phyloP scores from a whole-genome alignment of 2,888 invertebrate species.

The Dynastes grantii region DNA sequence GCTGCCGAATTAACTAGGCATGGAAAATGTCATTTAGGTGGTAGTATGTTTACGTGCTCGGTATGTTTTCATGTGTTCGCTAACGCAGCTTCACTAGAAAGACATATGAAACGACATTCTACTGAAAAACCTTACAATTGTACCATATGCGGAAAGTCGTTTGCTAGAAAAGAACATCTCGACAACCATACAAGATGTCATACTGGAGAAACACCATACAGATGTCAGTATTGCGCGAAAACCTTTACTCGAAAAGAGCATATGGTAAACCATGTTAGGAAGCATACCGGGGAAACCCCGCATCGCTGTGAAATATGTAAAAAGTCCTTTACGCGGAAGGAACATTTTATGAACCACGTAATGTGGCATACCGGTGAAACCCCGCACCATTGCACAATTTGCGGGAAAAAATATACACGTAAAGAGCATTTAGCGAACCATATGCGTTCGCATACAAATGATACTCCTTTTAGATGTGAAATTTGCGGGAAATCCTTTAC shows the following conservation, averaged over 20 bases:
- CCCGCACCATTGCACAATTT: slow-evolving; percentile 89
- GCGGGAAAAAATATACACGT: slow-evolving; percentile 91
- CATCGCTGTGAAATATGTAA: slow-evolving; percentile 86
- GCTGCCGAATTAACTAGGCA: slow-evolving; percentile 86
- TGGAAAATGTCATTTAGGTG: slow-evolving; percentile 88
- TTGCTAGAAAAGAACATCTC: slow-evolving; percentile 89
- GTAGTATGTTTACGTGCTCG: slow-evolving; percentile 82
- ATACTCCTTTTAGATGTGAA: slow-evolving; percentile 86
- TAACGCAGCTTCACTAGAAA: slow-evolving; percentile 80
- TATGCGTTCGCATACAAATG: slow-evolving; percentile 90
- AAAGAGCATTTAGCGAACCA: slow-evolving; percentile 92
- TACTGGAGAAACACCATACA: slow-evolving; percentile 87
- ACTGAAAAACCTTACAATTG: slow-evolving; percentile 91
- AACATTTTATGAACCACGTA: slow-evolving; percentile 86
- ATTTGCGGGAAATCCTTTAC: slow-evolving; percentile 92
- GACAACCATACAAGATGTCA: slow-evolving; percentile 87
- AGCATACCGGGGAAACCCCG: slow-evolving; percentile 84
- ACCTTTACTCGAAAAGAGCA: slow-evolving; percentile 85
- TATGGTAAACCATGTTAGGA: slow-evolving; percentile 85
- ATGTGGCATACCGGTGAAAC: slow-evolving; percentile 91
- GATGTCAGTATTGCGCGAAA: slow-evolving; percentile 83
- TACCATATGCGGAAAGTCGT: slow-evolving; percentile 88
- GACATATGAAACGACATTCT: slow-evolving; percentile 86
- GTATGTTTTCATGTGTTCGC: slow-evolving; percentile 84
- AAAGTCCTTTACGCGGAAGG: slow-evolving; percentile 84